Conservation (phyloP, 1,140 invertebrate species). For the Euura lappo region DNA sequence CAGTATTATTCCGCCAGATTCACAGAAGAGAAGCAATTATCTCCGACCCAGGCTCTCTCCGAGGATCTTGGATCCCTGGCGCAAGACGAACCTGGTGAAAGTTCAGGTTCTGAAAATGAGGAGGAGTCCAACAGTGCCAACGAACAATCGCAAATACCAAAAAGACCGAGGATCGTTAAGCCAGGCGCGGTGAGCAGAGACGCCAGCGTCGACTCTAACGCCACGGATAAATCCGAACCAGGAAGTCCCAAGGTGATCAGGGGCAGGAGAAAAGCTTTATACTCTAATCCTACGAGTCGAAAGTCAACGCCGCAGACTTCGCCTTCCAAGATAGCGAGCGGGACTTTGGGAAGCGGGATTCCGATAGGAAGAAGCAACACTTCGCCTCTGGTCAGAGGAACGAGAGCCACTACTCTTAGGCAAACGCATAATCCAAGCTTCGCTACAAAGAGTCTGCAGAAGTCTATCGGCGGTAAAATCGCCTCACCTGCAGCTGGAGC, state of each 20-base stretch:
- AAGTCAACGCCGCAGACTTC: conserved; percentile 51
- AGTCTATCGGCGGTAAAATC: conserved; percentile 38
- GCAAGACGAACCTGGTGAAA: background rate
- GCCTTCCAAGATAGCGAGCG: conserved; percentile 45
- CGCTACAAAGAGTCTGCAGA: conserved; percentile 25
- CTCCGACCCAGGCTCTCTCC: background rate
- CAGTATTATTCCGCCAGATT: background rate
- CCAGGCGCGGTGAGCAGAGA: conserved; percentile 45
- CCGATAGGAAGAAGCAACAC: conserved; percentile 53
- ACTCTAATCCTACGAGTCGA: conserved; percentile 55
- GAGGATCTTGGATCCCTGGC: background rate
- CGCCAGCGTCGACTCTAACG: conserved; percentile 45
- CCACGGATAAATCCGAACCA: conserved; percentile 43
- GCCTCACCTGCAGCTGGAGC: background rate
- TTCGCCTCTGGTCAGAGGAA: conserved; percentile 28
- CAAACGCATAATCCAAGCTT: conserved; percentile 15
- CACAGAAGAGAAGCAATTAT: background rate
- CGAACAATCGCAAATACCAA: conserved; percentile 64
- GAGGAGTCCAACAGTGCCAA: conserved; percentile 43
- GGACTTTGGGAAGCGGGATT: conserved; percentile 35
- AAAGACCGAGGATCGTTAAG: conserved; percentile 56
- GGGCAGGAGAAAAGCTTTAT: conserved; percentile 76
- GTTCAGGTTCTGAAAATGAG: conserved; percentile 36
- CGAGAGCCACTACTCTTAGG: conserved; percentile 5
- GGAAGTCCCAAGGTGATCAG: conserved; percentile 71